Evolutionary conservation across 2,113 vertebrate species (phyloP).

Genomic region (Willisornis vidua): DNA sequence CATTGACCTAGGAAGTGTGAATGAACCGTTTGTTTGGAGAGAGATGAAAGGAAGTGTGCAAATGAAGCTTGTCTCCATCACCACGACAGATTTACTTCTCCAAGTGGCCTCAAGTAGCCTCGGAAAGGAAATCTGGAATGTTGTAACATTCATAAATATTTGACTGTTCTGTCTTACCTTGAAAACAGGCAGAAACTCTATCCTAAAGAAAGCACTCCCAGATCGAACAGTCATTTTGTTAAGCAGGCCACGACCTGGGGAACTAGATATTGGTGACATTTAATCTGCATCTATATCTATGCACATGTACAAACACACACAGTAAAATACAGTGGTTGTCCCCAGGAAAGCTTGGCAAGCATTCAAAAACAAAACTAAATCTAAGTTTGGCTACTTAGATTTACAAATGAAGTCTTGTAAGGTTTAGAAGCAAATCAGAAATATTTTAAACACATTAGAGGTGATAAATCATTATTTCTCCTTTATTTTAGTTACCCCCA

Average conservation of each 20-base stretch:
- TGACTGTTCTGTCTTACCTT: constrained; percentile 68
- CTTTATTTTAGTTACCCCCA: background rate
- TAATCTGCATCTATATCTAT: constrained; percentile 41
- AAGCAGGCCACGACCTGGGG: constrained; percentile 45
- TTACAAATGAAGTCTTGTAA: constrained; percentile 5
- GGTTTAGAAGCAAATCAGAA: background rate
- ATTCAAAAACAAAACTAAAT: background rate
- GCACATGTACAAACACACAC: constrained; percentile 49
- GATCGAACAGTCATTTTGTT: constrained; percentile 64
- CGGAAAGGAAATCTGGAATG: constrained; percentile 69
- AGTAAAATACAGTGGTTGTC: constrained; percentile 30
- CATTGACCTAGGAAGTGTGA: constrained; percentile 66
- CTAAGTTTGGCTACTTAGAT: background rate
- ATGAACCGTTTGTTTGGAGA: constrained; percentile 57
- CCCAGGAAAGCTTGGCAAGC: background rate
- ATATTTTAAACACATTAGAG: background rate
- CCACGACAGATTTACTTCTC: constrained; percentile 67
- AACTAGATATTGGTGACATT: constrained; percentile 36
- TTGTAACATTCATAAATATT: constrained; percentile 69
- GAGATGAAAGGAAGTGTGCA: constrained; percentile 60
- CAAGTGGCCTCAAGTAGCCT: constrained; percentile 67
- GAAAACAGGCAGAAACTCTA: constrained; percentile 68
- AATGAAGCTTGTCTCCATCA: constrained; percentile 66
- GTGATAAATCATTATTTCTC: background rate
- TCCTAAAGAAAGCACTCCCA: constrained; percentile 60